Base-by-base conservation (phyloP, 2,113 vertebrate genomes). In the Phylloscopus trochiloides region DNA sequence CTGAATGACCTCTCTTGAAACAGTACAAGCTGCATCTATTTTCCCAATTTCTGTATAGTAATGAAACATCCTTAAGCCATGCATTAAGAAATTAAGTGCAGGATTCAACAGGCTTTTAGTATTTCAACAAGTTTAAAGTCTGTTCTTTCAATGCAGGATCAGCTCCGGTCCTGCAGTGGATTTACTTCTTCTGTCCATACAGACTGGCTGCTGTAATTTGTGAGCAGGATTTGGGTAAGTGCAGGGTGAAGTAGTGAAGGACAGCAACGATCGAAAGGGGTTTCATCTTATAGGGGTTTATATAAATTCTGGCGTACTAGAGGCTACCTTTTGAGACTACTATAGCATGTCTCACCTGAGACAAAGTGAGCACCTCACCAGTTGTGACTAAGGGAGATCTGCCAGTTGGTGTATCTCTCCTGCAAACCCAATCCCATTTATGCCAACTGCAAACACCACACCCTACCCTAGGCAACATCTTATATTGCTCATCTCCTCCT, bases 131-230 rank as follows among this genome's bases (percentile, higher is more conserved):
- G 32, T 42, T 77, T 29, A 10, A 74, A 40, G 48, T 57, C 79
- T 68, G 40, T 45, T 65, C 14, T 65, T 42, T 40, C 84, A 52
- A 1, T 6, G 20, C 29, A 72, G 40, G 36, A 43, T 52, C 48
- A 52, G 45, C 48, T 78, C 57, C 48, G 24, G 9, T 29, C 36
- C 61, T 77, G 65, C 12, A 3, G 32, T 42, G 38, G 32, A 75
- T 38, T 87, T 45, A 43, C 48, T 59, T 38, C 2, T 12, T n/a
- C 55, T 74, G 48, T 68, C 59, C 51, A 7, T 25, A 51, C 0
- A 40, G 66, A 52, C 61, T 48, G 0, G 0, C 9, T 55, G 67
- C 40, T 43, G 43, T 21, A 45, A 73, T 47, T 54, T 42, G 28
- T 12, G 9, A 79, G 45, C 36, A 54, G n/a, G 22, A 58, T 29